Conservation (phyloP, 2,113 vertebrate genomes). For the Halcyon senegalensis region DNA sequence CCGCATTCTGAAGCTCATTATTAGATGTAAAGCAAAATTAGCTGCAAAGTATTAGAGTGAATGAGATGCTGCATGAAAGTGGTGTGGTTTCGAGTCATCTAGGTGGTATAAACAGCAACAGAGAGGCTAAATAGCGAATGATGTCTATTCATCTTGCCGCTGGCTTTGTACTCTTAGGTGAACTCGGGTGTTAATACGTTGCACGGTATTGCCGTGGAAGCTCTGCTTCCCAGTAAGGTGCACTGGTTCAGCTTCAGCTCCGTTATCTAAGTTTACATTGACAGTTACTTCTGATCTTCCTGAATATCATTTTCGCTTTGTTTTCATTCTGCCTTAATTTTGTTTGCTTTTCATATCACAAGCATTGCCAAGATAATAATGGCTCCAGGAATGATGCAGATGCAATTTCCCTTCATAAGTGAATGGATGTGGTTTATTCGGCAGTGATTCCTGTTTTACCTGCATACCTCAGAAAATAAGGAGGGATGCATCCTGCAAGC, state of each 20-base stretch:
- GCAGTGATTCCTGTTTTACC: not conserved
- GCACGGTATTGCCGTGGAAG: rapidly evolving
- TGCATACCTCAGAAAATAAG: not conserved
- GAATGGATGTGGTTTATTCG: not conserved
- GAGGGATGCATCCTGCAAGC: not conserved
- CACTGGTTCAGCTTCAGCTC: not conserved
- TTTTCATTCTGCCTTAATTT: not conserved
- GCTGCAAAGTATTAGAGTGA: not conserved
- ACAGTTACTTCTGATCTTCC: not conserved
- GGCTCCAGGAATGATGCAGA: not conserved
- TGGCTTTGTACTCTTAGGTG: not conserved
- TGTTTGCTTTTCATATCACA: not conserved
- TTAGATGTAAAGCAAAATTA: conserved; percentile 6
- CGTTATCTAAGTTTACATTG: not conserved
- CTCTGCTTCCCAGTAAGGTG: not conserved
- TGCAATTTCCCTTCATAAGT: not conserved
- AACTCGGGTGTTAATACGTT: not conserved
- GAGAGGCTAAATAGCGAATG: not conserved
- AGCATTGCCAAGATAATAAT: not conserved
- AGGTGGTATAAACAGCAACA: not conserved
- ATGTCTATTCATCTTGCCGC: not conserved
- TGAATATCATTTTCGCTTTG: not conserved
- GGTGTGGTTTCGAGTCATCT: not conserved
- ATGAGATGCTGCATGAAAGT: not conserved
- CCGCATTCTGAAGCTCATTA: not conserved